Conservation (phyloP, 2,888 invertebrate genomes). For the Drosophila mimica region DNA sequence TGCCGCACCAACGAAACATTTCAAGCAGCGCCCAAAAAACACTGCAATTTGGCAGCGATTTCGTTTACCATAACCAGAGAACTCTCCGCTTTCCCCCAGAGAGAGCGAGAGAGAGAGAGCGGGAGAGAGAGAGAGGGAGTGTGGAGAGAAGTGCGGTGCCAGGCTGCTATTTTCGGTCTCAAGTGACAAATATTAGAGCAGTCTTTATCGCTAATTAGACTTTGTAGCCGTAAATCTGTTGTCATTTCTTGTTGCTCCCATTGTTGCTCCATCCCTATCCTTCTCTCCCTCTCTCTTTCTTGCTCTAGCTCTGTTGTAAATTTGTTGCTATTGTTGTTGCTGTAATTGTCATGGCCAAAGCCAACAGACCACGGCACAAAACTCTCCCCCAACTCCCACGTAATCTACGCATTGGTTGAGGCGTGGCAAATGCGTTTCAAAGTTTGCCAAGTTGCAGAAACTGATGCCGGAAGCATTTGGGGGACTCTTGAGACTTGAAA, state of each 20-base stretch:
- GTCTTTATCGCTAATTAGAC: slow-evolving; percentile 82
- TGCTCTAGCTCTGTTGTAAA: slow-evolving; percentile 13
- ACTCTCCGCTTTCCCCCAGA: slow-evolving; percentile 9
- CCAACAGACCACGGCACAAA: slow-evolving; percentile 47
- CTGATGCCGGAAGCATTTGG: slow-evolving; percentile 72
- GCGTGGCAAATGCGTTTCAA: slow-evolving; percentile 72
- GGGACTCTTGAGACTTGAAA: slow-evolving; percentile 58
- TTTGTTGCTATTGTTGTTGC: slow-evolving; percentile 33
- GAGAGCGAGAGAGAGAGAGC: not conserved
- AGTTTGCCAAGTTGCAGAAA: slow-evolving; percentile 75
- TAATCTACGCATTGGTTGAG: slow-evolving; percentile 26
- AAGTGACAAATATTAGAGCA: slow-evolving; percentile 81
- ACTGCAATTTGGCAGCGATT: slow-evolving; percentile 79
- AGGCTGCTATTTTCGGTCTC: slow-evolving; percentile 75
- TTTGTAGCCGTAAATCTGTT: slow-evolving; percentile 80
- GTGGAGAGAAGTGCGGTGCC: slow-evolving; percentile 7
- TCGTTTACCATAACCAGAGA: slow-evolving; percentile 43
- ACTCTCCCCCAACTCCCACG: not conserved
- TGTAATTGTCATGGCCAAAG: slow-evolving; percentile 63
- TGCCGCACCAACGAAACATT: slow-evolving; percentile 66
- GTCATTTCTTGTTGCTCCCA: slow-evolving; percentile 69
- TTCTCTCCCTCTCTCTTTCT: not conserved
- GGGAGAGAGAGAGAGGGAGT: not conserved
- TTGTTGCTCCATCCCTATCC: slow-evolving; percentile 7
- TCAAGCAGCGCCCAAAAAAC: slow-evolving; percentile 45